Conservation (phyloP, 2,888 invertebrate species). For the Thalpophila matura region DNA sequence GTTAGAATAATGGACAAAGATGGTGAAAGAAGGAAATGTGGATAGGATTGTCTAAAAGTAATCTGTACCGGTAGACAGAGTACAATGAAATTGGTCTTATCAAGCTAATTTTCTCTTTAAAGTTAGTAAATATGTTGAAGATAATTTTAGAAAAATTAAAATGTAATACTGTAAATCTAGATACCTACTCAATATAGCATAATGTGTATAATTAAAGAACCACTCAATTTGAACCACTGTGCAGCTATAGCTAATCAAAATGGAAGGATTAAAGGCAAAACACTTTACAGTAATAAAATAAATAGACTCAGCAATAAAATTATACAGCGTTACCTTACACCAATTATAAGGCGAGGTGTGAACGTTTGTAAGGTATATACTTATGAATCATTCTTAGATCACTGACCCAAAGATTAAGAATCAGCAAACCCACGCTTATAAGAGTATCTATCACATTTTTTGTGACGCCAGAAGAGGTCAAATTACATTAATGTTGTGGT, state of each 20-base stretch:
- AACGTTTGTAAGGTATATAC: constrained; percentile 37
- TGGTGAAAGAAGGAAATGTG: constrained; percentile 38
- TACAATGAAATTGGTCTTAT: constrained; percentile 44
- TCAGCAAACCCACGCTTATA: constrained; percentile 54
- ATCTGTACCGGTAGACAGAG: constrained; percentile 26
- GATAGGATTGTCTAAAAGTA: constrained; percentile 9
- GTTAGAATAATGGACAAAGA: constrained; percentile 41
- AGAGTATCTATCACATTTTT: constrained; percentile 42
- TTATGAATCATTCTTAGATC: constrained; percentile 58
- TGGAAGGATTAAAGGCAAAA: constrained; percentile 26
- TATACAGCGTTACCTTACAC: constrained; percentile 27
- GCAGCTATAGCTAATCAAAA: constrained; percentile 14
- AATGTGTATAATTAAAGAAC: background rate
- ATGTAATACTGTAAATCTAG: too few relatives aligned
- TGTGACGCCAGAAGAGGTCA: constrained; percentile 30
- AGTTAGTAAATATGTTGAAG: background rate
- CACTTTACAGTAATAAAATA: constrained; percentile 20
- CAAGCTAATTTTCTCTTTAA: constrained; percentile 3
- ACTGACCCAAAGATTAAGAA: constrained; percentile 54
- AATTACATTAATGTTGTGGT: constrained; percentile 43
- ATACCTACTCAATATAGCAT: too few relatives aligned
- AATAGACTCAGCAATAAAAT: constrained; percentile 31
- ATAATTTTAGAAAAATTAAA: background rate
- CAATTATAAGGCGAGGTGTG: constrained; percentile 42
- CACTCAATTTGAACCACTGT: too few relatives aligned